phyloP scores from a whole-genome alignment of 2,888 invertebrate genomes.

The Drosophila vallismaia region DNA sequence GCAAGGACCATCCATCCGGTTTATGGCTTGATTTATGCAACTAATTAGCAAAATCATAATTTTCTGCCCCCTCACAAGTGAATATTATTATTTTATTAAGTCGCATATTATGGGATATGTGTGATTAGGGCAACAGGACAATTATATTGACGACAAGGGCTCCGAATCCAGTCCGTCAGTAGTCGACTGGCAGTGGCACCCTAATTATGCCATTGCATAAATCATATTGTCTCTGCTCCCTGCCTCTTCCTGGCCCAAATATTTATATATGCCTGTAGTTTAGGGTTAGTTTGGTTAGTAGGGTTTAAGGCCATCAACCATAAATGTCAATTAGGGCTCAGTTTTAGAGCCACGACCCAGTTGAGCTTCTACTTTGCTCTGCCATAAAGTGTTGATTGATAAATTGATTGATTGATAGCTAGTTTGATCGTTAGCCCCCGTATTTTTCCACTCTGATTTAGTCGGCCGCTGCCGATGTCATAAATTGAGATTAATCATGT shows the following conservation, averaged over 20 bases:
- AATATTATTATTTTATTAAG: slow-evolving; percentile 49
- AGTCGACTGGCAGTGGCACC: slow-evolving; percentile 10
- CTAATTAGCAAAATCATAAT: slow-evolving; percentile 70
- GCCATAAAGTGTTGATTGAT: slow-evolving; percentile 62
- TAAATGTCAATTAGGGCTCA: slow-evolving; percentile 46
- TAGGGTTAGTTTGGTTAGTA: slow-evolving; percentile 20
- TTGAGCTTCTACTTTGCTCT: slow-evolving; percentile 5
- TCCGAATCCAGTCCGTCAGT: not conserved
- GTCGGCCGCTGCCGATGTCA: slow-evolving; percentile 54
- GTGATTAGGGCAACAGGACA: slow-evolving; percentile 25
- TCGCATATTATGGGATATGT: slow-evolving; percentile 22
- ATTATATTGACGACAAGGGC: slow-evolving; percentile 24
- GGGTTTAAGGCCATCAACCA: slow-evolving; percentile 31
- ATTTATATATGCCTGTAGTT: slow-evolving; percentile 14
- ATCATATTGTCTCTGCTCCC: slow-evolving; percentile 47
- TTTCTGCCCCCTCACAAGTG: slow-evolving; percentile 20
- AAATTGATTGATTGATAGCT: slow-evolving; percentile 71
- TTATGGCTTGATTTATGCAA: slow-evolving; percentile 73
- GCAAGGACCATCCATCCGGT: slow-evolving; percentile 55
- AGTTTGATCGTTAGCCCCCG: slow-evolving; percentile 64
- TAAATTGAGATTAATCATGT: slow-evolving; percentile 80
- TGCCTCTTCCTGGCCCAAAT: no score
- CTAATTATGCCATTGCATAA: slow-evolving; percentile 66
- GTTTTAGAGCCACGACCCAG: slow-evolving; percentile 6
- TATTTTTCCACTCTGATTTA: slow-evolving; percentile 8